phyloP scores from a whole-genome alignment of 2,888 invertebrate species.

The Cephus runcator region DNA sequence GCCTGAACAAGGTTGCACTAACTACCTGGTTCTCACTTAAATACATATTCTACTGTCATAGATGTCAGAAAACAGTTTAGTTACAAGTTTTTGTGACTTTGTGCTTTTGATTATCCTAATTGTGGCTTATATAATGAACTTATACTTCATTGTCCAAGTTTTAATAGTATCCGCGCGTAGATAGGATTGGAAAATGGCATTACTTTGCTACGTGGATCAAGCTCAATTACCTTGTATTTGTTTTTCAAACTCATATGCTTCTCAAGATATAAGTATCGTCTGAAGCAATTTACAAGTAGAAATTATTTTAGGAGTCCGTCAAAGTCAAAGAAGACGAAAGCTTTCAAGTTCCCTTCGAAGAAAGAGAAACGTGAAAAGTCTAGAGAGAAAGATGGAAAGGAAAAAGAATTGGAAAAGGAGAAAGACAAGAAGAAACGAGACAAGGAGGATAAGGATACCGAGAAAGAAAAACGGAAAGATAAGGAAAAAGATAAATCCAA shows the following conservation, averaged over 20 bases:
- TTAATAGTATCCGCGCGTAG: conserved; percentile 20
- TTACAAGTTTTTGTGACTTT: conserved; percentile 34
- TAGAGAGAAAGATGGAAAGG: conserved; percentile 78
- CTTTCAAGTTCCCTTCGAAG: conserved; percentile 88
- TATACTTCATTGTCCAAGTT: conserved; percentile 41
- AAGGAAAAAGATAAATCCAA: conserved; percentile 74
- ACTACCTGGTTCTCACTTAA: background rate
- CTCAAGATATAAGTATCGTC: background rate
- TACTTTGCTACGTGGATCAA: background rate
- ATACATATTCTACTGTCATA: background rate
- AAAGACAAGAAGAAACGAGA: conserved; percentile 67
- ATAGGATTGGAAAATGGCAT: background rate
- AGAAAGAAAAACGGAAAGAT: conserved; percentile 73
- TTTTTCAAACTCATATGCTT: conserved; percentile 4
- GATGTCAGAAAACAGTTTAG: conserved; percentile 30
- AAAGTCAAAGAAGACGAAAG: conserved; percentile 87
- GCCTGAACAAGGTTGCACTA: background rate
- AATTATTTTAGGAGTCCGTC: conserved; percentile 76
- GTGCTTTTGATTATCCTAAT: conserved; percentile 34
- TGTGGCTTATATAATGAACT: conserved; percentile 33
- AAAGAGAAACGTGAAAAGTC: conserved; percentile 89
- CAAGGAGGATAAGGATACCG: conserved; percentile 71
- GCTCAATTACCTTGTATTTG: background rate
- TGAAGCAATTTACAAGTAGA: background rate
- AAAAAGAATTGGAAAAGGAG: conserved; percentile 66